Conservation (phyloP, 2,113 vertebrate species). For the Podarcis cretensis region DNA sequence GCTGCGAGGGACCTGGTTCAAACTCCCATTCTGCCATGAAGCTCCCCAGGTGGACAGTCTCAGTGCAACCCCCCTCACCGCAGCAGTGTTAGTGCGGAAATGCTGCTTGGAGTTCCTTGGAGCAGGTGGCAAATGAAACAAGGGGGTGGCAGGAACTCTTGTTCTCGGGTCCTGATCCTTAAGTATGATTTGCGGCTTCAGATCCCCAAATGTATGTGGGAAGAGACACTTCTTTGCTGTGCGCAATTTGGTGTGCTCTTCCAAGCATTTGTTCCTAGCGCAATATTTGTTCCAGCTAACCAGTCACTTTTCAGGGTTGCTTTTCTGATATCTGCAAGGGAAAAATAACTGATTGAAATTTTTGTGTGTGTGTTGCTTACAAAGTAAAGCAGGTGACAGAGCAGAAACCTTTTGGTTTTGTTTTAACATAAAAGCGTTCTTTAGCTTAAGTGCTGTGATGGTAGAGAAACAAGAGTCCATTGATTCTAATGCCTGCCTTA, state of each 20-base stretch:
- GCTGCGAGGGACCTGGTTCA: background rate
- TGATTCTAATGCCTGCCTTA: too few species aligned
- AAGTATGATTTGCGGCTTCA: too few species aligned
- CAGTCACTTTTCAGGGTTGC: background rate
- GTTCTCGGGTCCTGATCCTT: background rate
- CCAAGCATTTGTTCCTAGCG: background rate
- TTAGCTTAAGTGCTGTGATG: too few species aligned
- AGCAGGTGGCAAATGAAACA: too few species aligned
- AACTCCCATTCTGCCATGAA: background rate
- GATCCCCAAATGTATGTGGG: background rate
- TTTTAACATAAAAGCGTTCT: too few species aligned
- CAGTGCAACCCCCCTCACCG: background rate
- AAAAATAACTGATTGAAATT: background rate
- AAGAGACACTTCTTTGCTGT: background rate
- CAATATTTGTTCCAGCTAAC: background rate
- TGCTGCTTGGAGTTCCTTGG: background rate
- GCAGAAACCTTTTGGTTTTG: too few species aligned
- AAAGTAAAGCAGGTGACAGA: background rate
- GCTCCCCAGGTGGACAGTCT: background rate
- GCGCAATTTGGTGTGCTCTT: background rate
- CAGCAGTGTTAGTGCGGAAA: background rate
- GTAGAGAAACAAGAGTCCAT: too few species aligned
- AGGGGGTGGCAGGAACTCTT: background rate
- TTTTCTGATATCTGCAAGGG: background rate
- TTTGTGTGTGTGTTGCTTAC: background rate